Base-by-base conservation (phyloP, 2,113 vertebrate genomes). In the Noturus placidus region DNA sequence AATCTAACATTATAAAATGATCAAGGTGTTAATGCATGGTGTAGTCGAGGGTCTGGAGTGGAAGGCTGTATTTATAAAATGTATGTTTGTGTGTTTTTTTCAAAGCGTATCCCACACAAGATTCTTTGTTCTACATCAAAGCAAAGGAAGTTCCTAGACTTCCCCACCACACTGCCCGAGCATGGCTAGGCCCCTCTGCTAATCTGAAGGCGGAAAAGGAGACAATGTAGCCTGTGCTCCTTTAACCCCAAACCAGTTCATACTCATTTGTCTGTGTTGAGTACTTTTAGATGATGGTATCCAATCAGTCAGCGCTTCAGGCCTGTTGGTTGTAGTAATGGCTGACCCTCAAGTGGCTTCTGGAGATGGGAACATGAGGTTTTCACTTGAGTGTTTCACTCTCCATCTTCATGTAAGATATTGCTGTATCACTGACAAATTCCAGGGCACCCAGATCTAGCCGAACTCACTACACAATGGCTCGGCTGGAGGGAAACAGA, bases 371-470 rank as follows among this genome's bases (percentile, higher is more conserved):
- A 74, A 70, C 57, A 91, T 90, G 72, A 90, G 90, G 89, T 10
- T 61, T 82, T 35, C 10, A 77, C 33, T 61, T 70, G 78, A 83
- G 30, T 81, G 77, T 83, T 90, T 92, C 88, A 89, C 91, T 92
- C 92, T 74, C 87, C 46, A 81, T 91, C 90, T 91, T 91, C 88
- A 93, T 84, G 65, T 82, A 87, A 89, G 77, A 57, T 90, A 38
- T 89, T 79, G 80, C 82, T 85, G 56, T 79, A 35, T 89, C 77
- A 84, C 89, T 86, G 91, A 90, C 95, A 94, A 97, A 97, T 89
- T 97, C 96, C 93, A 97, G 92, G 89, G 96, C 96, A 93, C 97
- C 96, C 93, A 98, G 95, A 63, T 25, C 72, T 61, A 30, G 20
- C 27, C 27, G 10, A 52, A 20, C 10, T 1, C 4, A 63, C 11